phyloP scores from a whole-genome alignment of 2,797 vertebrate species.

The Diglossa cyanea region DNA sequence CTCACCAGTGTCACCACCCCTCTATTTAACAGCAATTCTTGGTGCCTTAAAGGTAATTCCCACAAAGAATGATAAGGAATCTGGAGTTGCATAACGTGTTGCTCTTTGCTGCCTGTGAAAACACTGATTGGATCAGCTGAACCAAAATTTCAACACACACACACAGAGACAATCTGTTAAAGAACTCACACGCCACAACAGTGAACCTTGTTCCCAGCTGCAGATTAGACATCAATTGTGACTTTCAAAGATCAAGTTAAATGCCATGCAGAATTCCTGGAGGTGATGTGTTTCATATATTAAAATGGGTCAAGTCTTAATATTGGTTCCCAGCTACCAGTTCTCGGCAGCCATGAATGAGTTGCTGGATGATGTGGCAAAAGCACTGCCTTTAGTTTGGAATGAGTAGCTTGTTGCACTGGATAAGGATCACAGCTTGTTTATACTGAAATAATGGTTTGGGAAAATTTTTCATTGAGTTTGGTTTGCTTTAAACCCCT shows the following conservation, averaged over 20 bases:
- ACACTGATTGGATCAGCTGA: not conserved
- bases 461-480: not conserved
- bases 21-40: not conserved
- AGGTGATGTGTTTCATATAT: fast-evolving
- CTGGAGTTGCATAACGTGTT: not conserved
- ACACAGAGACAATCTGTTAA: not conserved
- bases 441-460: not conserved
- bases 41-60: not conserved
- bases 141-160: not conserved
- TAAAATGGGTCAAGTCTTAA: not conserved
- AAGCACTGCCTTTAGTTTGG: not conserved
- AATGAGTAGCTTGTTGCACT: not conserved
- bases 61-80: not conserved
- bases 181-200: not conserved
- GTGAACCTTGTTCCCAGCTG: not conserved
- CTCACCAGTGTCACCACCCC: not conserved
- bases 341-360: not conserved
- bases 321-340: not conserved
- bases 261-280: not conserved
- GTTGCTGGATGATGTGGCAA: not conserved
- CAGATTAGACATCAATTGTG: not conserved
- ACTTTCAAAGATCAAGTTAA: not conserved
- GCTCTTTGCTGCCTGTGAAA: not conserved
- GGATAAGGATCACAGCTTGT: not conserved
- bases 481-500: not conserved